Base-by-base conservation (phyloP, 2,113 vertebrate species). In the Eulemur rufifrons region DNA sequence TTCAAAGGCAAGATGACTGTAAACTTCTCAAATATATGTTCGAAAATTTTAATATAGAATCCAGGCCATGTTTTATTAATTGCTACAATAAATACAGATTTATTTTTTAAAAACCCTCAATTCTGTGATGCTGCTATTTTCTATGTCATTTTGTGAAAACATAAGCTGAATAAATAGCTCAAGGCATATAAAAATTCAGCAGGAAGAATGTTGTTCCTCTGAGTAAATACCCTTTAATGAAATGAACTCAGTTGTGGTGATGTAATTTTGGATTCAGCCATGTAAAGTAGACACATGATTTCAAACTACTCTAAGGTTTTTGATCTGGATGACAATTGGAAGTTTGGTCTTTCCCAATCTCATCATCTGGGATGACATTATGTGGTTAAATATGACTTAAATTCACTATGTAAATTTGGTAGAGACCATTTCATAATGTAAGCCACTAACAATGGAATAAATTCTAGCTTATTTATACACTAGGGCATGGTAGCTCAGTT, bases 401-500 rank as follows among this genome's bases (percentile, higher is more conserved):
- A 95, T 83, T 94, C 83, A 93, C 89, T 95, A 10, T 85, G 54
- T 94, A 96, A 97, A 97, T 97, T 95, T 95, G 76, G 92, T 91
- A 87, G 59, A 96, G 85, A 68, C 54, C 63, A 81, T 96, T 98
- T 98, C 78, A 91, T 98, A 97, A 95, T 97, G 92, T 14, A 94
- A 97, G 97, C 83, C 85, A 88, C 78, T 97, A 98, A 97, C 89
- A 97, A 98, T 86, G 92, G 93, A 98, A 97, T 97, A 98, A 98
- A 98, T 97, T 94, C 83, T 97, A 80, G 87, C 91, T 98, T 98
- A 96, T 98, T 98, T 98, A 54, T 54, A 97, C 96, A 97, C 93
- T 52, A 66, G 94, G 88, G 96, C 96, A 94, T 96, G 76, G 92
- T 96, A 98, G 95, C 97, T 97, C 63, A 95, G 94, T 98, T 98